Percentiles rank a stretch among this genome's conserved stretches.
Conservation (phyloP, 2,888 invertebrate genomes). For the Dinocampus coccinellae region DNA sequence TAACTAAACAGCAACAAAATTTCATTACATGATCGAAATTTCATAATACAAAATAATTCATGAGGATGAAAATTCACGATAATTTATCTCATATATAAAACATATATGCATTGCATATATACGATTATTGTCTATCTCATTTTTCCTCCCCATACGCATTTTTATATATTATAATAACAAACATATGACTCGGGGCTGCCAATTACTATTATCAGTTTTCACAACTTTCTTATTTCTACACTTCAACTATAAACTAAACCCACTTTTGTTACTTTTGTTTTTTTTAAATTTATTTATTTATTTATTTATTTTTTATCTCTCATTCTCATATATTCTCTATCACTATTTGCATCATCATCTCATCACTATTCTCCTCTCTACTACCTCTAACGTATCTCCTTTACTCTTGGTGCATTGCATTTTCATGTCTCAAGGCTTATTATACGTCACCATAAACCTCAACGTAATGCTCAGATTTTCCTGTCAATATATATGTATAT, state of each 20-base stretch:
- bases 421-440: slow-evolving; percentile 19
- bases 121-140: not conserved
- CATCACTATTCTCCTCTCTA: slow-evolving; percentile 5
- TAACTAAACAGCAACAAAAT: not conserved
- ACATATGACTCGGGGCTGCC: slow-evolving; percentile 41
- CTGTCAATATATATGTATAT: not conserved
- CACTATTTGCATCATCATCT: slow-evolving; percentile 1
- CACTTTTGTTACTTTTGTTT: too few species aligned
- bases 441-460: slow-evolving; percentile 26
- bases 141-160: not conserved
- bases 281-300: too few species aligned
- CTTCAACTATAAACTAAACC: too few species aligned
- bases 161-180: too few species aligned
- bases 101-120: not conserved
- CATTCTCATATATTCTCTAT: too few species aligned
- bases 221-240: not conserved
- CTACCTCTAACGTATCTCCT: not conserved
- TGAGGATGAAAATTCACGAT: not conserved
- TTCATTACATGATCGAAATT: not conserved
- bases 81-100: not conserved
- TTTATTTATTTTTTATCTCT: too few species aligned
- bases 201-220: slow-evolving; percentile 50
- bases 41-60: not conserved
- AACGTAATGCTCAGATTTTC: not conserved
- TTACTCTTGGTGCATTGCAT: not conserved